Evolutionary conservation across 2,888 invertebrate genomes (phyloP).

Genomic region (Idaea aversata): DNA sequence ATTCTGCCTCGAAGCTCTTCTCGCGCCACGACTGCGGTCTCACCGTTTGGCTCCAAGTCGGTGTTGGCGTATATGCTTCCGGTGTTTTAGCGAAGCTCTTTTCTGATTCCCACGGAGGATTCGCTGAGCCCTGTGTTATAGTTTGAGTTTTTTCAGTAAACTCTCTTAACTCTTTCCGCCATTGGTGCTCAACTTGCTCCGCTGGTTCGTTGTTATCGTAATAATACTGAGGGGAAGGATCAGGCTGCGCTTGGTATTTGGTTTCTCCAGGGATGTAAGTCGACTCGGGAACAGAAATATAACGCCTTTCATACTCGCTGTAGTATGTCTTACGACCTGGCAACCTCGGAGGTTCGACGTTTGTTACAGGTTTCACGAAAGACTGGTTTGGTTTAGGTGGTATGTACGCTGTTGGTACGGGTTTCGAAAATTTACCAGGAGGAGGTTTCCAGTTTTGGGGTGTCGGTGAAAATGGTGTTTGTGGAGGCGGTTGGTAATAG

Average conservation of each 20-base stretch:
- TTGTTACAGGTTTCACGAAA: constrained; percentile 59
- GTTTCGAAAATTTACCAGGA: constrained; percentile 55
- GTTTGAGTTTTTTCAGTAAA: constrained; percentile 70
- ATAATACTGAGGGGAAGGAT: constrained; percentile 71
- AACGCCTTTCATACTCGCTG: constrained; percentile 74
- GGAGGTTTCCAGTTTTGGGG: constrained; percentile 54
- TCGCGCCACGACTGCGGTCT: constrained; percentile 70
- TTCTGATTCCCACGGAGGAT: constrained; percentile 71
- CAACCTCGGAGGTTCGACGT: constrained; percentile 48
- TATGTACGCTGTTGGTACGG: constrained; percentile 63
- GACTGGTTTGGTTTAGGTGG: constrained; percentile 75
- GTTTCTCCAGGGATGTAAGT: constrained; percentile 68
- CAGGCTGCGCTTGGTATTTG: constrained; percentile 67
- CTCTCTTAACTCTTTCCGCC: constrained; percentile 74
- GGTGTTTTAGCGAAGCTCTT: constrained; percentile 54
- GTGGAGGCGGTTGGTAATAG: constrained; percentile 55
- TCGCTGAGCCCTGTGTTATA: constrained; percentile 52
- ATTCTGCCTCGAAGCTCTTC: constrained; percentile 71
- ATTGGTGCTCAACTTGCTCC: constrained; percentile 66
- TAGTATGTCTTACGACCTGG: constrained; percentile 74
- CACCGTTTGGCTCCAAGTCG: constrained; percentile 74
- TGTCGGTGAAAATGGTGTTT: constrained; percentile 39
- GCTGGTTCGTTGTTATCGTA: constrained; percentile 68
- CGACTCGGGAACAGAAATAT: constrained; percentile 71
- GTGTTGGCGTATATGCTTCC: constrained; percentile 56